Evolutionary conservation across 2,797 vertebrate species (phyloP).

Genomic region (Gambusia yucatana): DNA sequence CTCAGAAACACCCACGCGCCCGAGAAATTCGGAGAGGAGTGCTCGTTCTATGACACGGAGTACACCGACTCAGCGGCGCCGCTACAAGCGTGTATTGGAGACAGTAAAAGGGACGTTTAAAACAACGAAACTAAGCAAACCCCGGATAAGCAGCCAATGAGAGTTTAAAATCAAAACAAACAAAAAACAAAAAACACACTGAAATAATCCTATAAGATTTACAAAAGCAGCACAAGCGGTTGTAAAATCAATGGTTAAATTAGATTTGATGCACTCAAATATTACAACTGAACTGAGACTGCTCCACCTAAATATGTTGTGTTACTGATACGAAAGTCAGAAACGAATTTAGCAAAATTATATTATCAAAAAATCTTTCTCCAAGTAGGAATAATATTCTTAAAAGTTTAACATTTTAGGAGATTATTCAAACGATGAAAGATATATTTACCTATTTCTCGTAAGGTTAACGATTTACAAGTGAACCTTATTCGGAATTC

Average conservation of each 20-base stretch:
- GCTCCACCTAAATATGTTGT: too few species aligned
- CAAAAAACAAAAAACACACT: neutral
- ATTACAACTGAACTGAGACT: too few species aligned
- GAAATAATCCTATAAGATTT: neutral
- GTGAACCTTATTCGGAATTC: neutral
- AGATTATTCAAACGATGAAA: neutral
- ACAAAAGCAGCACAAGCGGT: neutral
- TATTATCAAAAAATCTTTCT: neutral
- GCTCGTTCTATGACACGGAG: constrained; percentile 37
- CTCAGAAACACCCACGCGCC: constrained; percentile 68
- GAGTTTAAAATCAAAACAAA: constrained; percentile 5
- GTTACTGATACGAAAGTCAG: neutral
- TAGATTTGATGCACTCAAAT: neutral
- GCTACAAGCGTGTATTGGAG: rapidly evolving
- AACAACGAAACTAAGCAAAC: neutral
- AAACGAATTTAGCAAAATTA: neutral
- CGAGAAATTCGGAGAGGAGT: neutral
- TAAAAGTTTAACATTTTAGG: neutral
- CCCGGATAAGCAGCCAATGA: neutral
- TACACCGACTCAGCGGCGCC: neutral
- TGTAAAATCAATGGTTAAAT: neutral
- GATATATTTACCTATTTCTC: neutral
- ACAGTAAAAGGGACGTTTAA: constrained; percentile 5
- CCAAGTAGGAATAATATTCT: neutral
- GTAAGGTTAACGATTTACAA: neutral